Base-by-base conservation (phyloP, 2,113 vertebrate species). In the Ancistrus triradiatus region DNA sequence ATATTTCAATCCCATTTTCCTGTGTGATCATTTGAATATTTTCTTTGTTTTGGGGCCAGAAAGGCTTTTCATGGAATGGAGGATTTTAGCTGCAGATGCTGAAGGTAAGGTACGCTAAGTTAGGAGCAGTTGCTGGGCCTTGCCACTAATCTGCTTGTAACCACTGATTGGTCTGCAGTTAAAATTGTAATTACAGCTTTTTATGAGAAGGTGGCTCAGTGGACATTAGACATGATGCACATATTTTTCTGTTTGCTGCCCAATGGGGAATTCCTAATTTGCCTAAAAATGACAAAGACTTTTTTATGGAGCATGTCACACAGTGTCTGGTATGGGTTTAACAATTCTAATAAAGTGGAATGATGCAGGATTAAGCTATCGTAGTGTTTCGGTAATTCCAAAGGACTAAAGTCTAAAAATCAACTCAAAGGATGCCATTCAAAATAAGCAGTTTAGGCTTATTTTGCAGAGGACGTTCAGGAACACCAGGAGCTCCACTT, bases 11-110 rank as follows among this genome's bases (percentile, higher is more conserved):
- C 44, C 25, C 50, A 68, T 72, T 50, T 69, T 72, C 61, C 69
- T 68, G 55, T 60, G 69, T 72, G 69, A 75, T 72, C 51, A 65
- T 68, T 72, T 48, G 48, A 63, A 74, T 59, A 63, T 64, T 47
- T 70, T 63, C 43, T 59, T 11, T 9, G 38, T 48, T 49, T 37
- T 27, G 27, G 28, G 61, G 59, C 64, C 59, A 49, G 56, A 55
- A 57, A 40, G 63, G 42, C 47, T 19, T 40, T 61, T 42, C 33
- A 55, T 48, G 61, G 60, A 68, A 69, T 60, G 46, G 38, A 13
- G 27, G 73, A 50, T 75, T 75, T 52, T 33, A 64, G 60, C 55
- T 68, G 37, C 42, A 53, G 53, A 59, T 67, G 59, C 40, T 66
- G 40, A 48, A 47, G 28, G 59, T 49, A 53, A 14, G 43, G 31